phyloP scores from a whole-genome alignment of 2,888 invertebrate species.

The Apamea sordens region DNA sequence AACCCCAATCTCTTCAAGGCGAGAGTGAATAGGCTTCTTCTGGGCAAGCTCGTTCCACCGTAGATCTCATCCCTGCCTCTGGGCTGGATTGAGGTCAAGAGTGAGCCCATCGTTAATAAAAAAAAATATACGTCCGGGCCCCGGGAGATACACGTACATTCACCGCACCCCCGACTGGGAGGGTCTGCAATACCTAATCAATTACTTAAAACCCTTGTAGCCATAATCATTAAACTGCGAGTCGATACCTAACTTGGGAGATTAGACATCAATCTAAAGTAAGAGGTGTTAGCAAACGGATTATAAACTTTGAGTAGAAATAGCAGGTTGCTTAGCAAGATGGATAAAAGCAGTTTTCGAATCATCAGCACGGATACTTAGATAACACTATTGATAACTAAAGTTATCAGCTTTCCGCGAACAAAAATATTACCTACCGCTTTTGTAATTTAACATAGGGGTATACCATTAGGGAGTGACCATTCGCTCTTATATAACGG shows the following conservation, averaged over 20 bases:
- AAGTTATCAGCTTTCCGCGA: background rate
- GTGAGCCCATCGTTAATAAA: too few relatives aligned
- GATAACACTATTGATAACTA: constrained; percentile 30
- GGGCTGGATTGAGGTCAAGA: too few relatives aligned
- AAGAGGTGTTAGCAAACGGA: constrained; percentile 20
- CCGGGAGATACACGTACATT: background rate
- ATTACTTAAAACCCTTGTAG: constrained; percentile 6
- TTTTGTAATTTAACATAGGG: constrained; percentile 17
- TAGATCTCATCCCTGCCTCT: too few relatives aligned
- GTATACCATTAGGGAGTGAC: background rate
- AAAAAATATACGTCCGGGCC: too few relatives aligned
- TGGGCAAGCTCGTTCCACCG: too few relatives aligned
- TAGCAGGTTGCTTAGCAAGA: constrained; percentile 29
- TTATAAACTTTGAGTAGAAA: constrained; percentile 42
- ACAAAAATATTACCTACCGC: constrained; percentile 7
- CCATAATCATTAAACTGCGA: constrained; percentile 25
- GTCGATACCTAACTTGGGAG: constrained; percentile 21
- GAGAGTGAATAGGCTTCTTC: too few relatives aligned
- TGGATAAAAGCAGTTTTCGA: constrained; percentile 26
- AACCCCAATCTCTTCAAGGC: too few relatives aligned
- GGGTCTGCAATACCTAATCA: background rate
- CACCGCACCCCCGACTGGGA: background rate
- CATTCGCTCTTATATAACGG: background rate
- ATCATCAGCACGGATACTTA: constrained; percentile 15
- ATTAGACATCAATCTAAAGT: constrained; percentile 41